Base-by-base conservation (phyloP, 2,113 vertebrate genomes). In the Poecile atricapillus region DNA sequence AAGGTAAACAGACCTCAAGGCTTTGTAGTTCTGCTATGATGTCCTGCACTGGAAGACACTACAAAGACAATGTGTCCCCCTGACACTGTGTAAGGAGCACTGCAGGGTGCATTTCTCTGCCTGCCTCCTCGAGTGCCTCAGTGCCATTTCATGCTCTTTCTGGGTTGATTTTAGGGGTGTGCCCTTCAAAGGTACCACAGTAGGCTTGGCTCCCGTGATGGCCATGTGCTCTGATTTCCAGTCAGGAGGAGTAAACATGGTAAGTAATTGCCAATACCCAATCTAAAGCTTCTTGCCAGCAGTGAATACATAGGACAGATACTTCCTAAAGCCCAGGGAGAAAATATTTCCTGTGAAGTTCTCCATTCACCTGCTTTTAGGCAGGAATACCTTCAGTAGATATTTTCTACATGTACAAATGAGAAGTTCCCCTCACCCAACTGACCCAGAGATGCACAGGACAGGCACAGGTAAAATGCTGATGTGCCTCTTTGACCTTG, bases 231-330 rank as follows among this genome's bases (percentile, higher is more conserved):
- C 99, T 0, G 98, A 98, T 74, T 99, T 99, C 96, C 99, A 99
- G 95, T 99, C 99, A 50, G 99, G 99, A 76, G 99, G 99, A 33
- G 98, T 99, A n/a, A 99, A 99, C 96, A 98, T 98, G 98, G 99
- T 99, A 96, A 99, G 98, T 93, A 68, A 67, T 59, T 27, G 55
- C 63, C 37, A n/a, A 46, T 11, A 33, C 27, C 13, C 11, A 10
- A 49, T 25, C 35, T 3, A 13, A 63, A 41, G 8, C 35, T 65
- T 53, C 87, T 76, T 80, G 21, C 18, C 22, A 56, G 46, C 37
- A 35, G 50, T 43, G 33, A 74, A 35, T n/a, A 3, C 7, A 5
- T 13, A 13, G 47, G 14, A 22, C 10, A 73, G 43, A 28, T 33
- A 11, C 11, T 21, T 74, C 35, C 59, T 80, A 85, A 90, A 94